Evolutionary conservation across 2,113 vertebrate species (phyloP), one percentile per base, ranked within the genome.

Genomic region (Aplodontia rufa): DNA sequence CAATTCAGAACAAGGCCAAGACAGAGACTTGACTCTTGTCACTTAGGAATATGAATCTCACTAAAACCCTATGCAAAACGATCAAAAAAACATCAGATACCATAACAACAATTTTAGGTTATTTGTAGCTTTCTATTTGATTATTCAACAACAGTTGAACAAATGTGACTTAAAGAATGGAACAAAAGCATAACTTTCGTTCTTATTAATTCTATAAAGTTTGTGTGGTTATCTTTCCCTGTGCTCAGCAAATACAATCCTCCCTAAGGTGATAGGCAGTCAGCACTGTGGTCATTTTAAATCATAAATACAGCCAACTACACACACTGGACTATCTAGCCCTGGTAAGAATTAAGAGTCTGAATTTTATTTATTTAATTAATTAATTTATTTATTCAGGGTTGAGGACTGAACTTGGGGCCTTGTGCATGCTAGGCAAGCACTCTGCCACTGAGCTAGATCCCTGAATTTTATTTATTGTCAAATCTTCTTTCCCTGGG

Each of bases 21-120:
- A 66, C 19, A 72, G 42, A 92, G 76, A 62, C 20, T 26, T 20
- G 13, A 66, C 80, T 93, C 81, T 88, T 40, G n/a, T 32, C 88
- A 78, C 71, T 68, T 94, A 47, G 88, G 75, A 89, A 93, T 49
- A 45, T 35, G 30, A 12, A 68, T 94, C 78, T 96, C 74, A 79
- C 51, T 30, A 74, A 89, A 89, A 74, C 16, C 55, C 42, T 45
- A 6, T 64, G n/a, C 45, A 76, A 75, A 74, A 83, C 20, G 51
- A 74, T 93, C 53, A 87, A 92, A 90, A 60, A 9, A 4, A 45
- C 49, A 51, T 47, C 12, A 71, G 45, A 28, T 8, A 30, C 42
- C 55, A 40, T 11, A 14, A 64, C n/a, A 37, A 72, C 2, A 64
- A 20, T 53, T 81, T 68, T 55, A 75, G 81, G 49, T 84, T 76